Percentiles rank a stretch among this genome's conserved stretches.
Evolutionary conservation across 23 tunicate genomes (phyloP).

Genomic region (Styela clava): DNA sequence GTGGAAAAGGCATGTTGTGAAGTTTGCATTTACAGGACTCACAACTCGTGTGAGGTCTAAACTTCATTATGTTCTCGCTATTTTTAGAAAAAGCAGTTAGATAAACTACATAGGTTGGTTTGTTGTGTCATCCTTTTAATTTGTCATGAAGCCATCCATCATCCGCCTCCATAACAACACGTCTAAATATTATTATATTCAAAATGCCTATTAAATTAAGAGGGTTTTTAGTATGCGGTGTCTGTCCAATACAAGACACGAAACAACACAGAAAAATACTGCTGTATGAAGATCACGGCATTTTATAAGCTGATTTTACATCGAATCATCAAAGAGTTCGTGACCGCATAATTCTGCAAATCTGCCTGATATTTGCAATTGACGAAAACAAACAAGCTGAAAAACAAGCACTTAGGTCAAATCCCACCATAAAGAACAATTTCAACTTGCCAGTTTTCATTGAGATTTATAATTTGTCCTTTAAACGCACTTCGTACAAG

Average conservation of each 20-base stretch:
- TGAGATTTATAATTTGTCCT: too few species aligned
- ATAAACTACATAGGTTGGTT: neutral
- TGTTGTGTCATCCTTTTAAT: neutral
- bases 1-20: neutral
- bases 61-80: neutral
- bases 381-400: neutral
- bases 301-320: neutral
- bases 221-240: neutral
- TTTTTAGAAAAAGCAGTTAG: neutral
- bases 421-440: too few species aligned
- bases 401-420: neutral
- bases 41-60: neutral
- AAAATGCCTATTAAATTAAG: too few species aligned
- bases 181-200: slow-evolving; percentile 16
- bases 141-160: slow-evolving; percentile 12
- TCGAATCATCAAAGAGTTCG: slow-evolving; percentile 12
- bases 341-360: slow-evolving; percentile 19
- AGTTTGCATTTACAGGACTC: neutral
- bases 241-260: neutral
- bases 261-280: slow-evolving; percentile 4
- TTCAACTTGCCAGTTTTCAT: too few species aligned
- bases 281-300: slow-evolving; percentile 8
- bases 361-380: neutral
- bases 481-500: too few species aligned
- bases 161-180: slow-evolving; percentile 2